These are phyloP conservation scores for Anseranas semipalmata DNA, from an alignment of 2,113 vertebrate species.

Conservation along the genomic window DNA sequence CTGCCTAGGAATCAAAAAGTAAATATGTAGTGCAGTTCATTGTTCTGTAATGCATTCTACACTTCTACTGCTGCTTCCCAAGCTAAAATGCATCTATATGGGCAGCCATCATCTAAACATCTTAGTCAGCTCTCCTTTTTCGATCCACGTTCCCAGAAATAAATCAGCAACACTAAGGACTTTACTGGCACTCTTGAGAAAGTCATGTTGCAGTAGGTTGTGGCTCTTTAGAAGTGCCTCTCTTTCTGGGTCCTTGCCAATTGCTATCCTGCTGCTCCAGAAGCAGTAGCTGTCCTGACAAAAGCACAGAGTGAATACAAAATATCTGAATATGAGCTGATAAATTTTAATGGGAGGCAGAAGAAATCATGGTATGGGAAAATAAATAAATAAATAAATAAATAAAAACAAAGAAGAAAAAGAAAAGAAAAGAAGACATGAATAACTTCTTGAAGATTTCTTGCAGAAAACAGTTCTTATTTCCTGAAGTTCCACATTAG, in stretches of 20 bases:
- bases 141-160: neutral
- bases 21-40: neutral
- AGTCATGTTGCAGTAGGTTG: neutral
- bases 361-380: accelerated
- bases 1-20: neutral
- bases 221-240: neutral
- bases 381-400: neutral
- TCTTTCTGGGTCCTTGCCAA: neutral
- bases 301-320: neutral
- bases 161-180: neutral
- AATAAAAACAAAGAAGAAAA: neutral
- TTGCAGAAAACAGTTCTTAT: neutral
- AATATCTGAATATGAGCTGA: accelerated
- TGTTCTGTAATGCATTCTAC: neutral
- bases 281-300: neutral
- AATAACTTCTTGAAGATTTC: neutral
- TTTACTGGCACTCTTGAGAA: neutral
- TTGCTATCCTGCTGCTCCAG: neutral
- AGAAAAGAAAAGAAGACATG: neutral
- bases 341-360: neutral
- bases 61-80: neutral
- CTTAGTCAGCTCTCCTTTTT: neutral
- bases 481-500: neutral
- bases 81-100: neutral
- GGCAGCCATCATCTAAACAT: neutral